These are phyloP conservation scores for Daboia siamensis DNA, from an alignment of 2,113 vertebrate species.

Conservation along the genomic window DNA sequence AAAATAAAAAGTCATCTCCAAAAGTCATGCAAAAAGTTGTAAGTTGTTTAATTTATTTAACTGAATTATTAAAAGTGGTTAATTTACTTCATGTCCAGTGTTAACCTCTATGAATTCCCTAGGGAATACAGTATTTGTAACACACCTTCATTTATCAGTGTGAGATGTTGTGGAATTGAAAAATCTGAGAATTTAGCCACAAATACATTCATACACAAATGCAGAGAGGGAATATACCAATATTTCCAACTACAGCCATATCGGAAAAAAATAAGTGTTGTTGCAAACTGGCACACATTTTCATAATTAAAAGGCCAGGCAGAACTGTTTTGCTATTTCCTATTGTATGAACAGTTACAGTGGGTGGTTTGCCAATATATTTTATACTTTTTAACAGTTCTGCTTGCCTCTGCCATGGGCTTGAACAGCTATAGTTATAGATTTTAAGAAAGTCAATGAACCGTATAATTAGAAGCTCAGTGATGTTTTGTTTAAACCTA, in stretches of 20 bases:
- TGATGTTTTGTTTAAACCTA: constrained; percentile 26
- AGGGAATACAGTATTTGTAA: background rate
- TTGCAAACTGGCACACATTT: background rate
- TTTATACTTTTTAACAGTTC: constrained; percentile 8
- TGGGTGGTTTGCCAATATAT: constrained; percentile 15
- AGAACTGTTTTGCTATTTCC: background rate
- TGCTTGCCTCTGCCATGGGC: background rate
- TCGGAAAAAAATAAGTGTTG: background rate
- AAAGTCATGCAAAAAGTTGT: background rate
- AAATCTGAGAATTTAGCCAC: background rate
- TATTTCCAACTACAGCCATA: background rate
- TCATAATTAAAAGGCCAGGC: background rate
- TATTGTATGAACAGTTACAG: background rate
- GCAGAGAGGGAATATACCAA: background rate
- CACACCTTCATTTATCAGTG: background rate
- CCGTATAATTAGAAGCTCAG: constrained; percentile 33
- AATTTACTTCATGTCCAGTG: background rate
- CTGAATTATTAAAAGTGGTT: background rate
- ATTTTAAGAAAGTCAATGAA: constrained; percentile 30
- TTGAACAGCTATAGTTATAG: constrained; percentile 27
- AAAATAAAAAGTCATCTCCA: background rate
- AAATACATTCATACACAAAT: background rate
- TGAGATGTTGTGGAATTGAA: background rate
- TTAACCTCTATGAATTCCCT: background rate
- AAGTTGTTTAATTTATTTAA: background rate